Evolutionary conservation across 2,888 invertebrate species (phyloP), one percentile per base, ranked within the genome.

Genomic region (Caenorhabditis macrosperma): DNA sequence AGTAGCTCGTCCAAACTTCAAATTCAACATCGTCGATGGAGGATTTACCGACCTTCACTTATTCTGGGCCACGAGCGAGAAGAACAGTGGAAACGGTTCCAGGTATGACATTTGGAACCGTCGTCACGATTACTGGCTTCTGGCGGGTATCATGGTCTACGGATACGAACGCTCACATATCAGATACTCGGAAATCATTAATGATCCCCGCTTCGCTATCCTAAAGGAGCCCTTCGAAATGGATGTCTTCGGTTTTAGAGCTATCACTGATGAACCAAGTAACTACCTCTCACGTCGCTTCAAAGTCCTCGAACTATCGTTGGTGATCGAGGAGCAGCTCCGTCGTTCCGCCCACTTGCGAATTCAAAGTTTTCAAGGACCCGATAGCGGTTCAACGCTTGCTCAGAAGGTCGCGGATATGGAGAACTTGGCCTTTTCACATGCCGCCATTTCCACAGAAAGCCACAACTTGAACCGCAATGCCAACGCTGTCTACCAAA

Each of bases 221-320:
- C 97, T 99, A 91, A 99, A 99, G 90, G 99, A 99, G 91, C 99
- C 99, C 0, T 99, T 99, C 92, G 97, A 97, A 92, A 97, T 96
- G 95, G 98, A 98, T 90, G 96, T n/a, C n/a, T n/a, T n/a, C n/a
- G n/a, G n/a, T n/a, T n/a, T n/a, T n/a, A n/a, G n/a, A n/a, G n/a
- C n/a, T n/a, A n/a, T 41, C 46, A 17, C 4, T 9, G 46, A 46
- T 2, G 17, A 7, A 7, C 2, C 3, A 20, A 46, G 20, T n/a
- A n/a, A 9, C 3, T 46, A 20, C 46, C 46, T 46, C 20, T 20
- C 2, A 46, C 46, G 46, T 46, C 46, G 46, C 9, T 90, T 91
- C 44, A 91, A 95, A 94, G 93, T 99, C 30, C 92, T 99, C 79
- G 99, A 99, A 91, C 99, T 99, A 93, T 98, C 98, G 2, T 92